Percentiles rank a stretch among this genome's conserved stretches.
phyloP scores from a whole-genome alignment of 2,113 vertebrate species.

The Corvus cornix region DNA sequence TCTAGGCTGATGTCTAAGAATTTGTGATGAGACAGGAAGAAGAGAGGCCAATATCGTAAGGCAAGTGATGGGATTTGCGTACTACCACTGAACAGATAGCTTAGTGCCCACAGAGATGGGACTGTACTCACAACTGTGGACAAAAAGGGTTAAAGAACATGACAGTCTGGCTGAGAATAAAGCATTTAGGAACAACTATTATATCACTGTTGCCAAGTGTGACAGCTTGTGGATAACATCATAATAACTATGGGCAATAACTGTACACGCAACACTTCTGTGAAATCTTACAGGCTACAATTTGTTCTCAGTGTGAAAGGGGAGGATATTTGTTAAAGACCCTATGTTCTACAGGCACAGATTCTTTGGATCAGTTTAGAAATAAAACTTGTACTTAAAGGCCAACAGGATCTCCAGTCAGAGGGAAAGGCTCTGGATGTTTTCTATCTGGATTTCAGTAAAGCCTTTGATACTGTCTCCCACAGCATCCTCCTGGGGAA shows the following conservation, averaged over 20 bases:
- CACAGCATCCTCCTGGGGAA: not conserved
- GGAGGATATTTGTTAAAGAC: not conserved
- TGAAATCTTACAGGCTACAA: not conserved
- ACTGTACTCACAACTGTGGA: not conserved
- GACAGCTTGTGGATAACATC: not conserved
- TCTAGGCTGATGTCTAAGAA: not conserved
- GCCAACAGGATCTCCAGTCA: not conserved
- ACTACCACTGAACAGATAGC: rapidly evolving
- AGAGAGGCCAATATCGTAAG: not conserved
- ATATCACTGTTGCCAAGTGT: not conserved
- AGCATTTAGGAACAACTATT: not conserved
- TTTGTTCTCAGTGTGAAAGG: not conserved
- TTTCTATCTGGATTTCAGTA: not conserved
- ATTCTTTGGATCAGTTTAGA: not conserved
- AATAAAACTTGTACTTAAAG: not conserved
- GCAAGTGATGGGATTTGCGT: not conserved
- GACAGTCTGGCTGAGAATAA: not conserved
- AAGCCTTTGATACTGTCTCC: not conserved
- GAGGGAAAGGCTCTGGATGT: not conserved
- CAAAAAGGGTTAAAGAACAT: not conserved
- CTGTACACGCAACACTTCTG: not conserved
- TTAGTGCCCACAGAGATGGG: not conserved
- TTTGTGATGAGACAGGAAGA: not conserved
- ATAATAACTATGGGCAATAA: not conserved
- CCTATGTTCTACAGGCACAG: not conserved